phyloP scores from a whole-genome alignment of 2,113 vertebrate genomes.

The Rutilus rutilus region DNA sequence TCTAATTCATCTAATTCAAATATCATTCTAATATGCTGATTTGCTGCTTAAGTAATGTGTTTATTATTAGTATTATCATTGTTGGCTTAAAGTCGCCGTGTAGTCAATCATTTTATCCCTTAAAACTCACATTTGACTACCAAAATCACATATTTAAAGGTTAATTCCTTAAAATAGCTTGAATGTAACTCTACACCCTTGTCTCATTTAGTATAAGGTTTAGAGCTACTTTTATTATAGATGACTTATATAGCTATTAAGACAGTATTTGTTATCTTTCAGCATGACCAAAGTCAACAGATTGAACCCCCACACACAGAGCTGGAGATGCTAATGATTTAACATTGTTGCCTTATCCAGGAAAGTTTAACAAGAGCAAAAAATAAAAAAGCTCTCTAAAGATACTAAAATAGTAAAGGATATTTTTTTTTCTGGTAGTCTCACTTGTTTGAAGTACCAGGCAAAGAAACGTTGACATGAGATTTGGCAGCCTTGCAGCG shows the following conservation, averaged over 20 bases:
- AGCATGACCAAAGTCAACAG: not conserved
- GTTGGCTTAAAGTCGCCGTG: no score
- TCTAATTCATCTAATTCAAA: no score
- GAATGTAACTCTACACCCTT: no score
- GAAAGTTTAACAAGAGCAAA: slow-evolving; percentile 13
- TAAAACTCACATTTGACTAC: no score
- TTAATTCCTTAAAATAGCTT: no score
- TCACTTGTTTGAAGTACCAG: slow-evolving; percentile 50
- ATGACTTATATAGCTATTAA: not conserved
- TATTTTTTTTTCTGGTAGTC: slow-evolving; percentile 12
- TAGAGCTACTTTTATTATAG: no score
- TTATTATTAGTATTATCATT: no score
- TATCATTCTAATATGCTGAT: no score
- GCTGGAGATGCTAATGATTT: not conserved
- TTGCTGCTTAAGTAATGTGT: no score
- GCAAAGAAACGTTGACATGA: slow-evolving; percentile 59
- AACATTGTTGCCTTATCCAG: not conserved
- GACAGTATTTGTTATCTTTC: not conserved
- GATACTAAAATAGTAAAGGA: not conserved
- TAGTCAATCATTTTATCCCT: no score
- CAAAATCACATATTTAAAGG: no score
- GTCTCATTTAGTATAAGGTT: no score
- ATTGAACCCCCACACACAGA: not conserved
- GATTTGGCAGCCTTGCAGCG: slow-evolving; percentile 56
- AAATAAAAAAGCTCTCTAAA: not conserved